These are phyloP conservation scores for Phyllotreta striolata DNA, from an alignment of 2,888 invertebrate species.

Conservation along the genomic window DNA sequence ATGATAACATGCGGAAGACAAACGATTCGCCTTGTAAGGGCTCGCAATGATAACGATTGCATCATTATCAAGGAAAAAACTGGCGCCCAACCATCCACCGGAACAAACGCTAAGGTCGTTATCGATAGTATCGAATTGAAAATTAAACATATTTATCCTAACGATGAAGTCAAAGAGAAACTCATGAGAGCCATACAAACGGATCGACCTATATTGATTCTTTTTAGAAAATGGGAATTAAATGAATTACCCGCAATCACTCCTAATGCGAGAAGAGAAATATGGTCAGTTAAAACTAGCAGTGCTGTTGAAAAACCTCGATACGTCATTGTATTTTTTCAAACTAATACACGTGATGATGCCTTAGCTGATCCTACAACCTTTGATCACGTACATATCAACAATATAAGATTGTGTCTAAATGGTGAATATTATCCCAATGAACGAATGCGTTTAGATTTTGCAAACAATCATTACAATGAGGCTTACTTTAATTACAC, in stretches of 20 bases:
- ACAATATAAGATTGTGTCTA: too few relatives aligned
- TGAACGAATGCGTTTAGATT: too few relatives aligned
- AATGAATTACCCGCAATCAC: constrained; percentile 35
- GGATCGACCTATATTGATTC: constrained; percentile 33
- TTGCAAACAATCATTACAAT: too few relatives aligned
- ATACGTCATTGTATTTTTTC: too few relatives aligned
- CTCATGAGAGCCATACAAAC: constrained; percentile 30
- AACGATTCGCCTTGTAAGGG: constrained; percentile 33
- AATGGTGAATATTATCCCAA: too few relatives aligned
- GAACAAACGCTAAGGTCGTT: constrained; percentile 4
- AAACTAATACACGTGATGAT: too few relatives aligned
- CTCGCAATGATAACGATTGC: constrained; percentile 36
- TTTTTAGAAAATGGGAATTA: constrained; percentile 35
- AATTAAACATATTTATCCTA: constrained; percentile 34
- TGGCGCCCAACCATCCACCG: too few relatives aligned
- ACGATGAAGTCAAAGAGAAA: constrained; percentile 33
- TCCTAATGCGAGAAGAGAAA: constrained; percentile 13
- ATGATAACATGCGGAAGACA: constrained; percentile 31
- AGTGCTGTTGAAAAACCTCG: constrained; percentile 4
- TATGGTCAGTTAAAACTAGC: neutral
- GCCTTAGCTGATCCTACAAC: too few relatives aligned
- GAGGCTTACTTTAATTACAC: too few relatives aligned
- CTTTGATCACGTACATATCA: too few relatives aligned
- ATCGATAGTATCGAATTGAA: constrained; percentile 33
- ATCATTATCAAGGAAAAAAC: constrained; percentile 13